These are phyloP conservation scores for Amazona vittata DNA, from an alignment of 2,113 vertebrate genomes.

Conservation along the genomic window DNA sequence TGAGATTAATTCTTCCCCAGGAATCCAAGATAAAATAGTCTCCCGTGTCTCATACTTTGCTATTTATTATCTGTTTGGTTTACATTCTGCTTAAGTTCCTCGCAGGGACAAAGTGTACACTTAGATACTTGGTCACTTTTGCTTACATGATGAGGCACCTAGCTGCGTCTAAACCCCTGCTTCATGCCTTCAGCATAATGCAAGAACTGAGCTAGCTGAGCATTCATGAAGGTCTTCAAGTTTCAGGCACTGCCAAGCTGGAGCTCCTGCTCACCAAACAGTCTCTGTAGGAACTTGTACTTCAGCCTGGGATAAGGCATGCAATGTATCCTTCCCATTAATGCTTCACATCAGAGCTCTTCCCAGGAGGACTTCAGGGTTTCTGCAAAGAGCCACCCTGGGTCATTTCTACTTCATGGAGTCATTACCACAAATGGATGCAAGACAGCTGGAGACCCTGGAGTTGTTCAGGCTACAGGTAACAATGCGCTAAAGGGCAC, in stretches of 20 bases:
- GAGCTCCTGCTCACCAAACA: neutral
- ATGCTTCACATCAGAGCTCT: neutral
- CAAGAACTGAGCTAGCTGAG: neutral
- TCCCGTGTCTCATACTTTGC: neutral
- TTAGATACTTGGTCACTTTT: neutral
- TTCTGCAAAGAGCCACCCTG: neutral
- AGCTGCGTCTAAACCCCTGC: neutral
- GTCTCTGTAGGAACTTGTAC: neutral
- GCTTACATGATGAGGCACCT: neutral
- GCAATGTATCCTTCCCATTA: neutral
- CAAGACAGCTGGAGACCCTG: neutral
- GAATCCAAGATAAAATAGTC: neutral
- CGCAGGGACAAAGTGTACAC: neutral
- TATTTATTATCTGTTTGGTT: neutral
- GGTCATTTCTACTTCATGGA: neutral
- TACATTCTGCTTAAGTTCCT: neutral
- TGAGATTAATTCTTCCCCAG: neutral
- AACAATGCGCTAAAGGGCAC: neutral
- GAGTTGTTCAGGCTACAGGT: neutral
- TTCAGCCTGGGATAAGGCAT: neutral
- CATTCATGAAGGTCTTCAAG: neutral
- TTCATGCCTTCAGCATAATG: neutral
- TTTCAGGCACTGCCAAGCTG: neutral
- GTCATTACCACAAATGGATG: neutral
- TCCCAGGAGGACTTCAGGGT: neutral